A percentile compares a stretch with the other conserved stretches of the same genome.
These are phyloP conservation scores for Operophtera brumata DNA, from an alignment of 2,888 invertebrate species.

Conservation along the genomic window DNA sequence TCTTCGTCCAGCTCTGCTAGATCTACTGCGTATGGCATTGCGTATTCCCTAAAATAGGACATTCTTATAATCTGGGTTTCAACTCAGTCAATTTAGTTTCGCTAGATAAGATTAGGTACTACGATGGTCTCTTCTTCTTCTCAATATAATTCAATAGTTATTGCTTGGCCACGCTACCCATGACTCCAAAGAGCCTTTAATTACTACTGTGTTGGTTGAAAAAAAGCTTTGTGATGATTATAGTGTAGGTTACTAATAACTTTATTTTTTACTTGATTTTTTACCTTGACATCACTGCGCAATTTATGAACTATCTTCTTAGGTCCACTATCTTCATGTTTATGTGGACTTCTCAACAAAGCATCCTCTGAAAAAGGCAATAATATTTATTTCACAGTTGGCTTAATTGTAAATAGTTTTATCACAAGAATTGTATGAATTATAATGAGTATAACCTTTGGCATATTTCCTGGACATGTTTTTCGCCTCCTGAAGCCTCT, in stretches of 20 bases:
- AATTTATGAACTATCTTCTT: constrained; percentile 91
- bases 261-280: constrained; percentile 4
- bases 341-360: constrained; percentile 55
- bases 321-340: constrained; percentile 82
- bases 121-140: too few species aligned
- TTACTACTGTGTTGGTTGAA: too few species aligned
- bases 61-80: not conserved
- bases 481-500: constrained; percentile 91
- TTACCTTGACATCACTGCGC: constrained; percentile 89
- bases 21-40: constrained; percentile 80
- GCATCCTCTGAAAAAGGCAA: constrained; percentile 56
- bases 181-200: too few species aligned
- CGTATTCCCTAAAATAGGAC: constrained; percentile 73
- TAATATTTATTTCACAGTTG: not conserved
- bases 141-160: too few species aligned
- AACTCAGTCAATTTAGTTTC: not conserved
- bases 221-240: too few species aligned
- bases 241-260: too few species aligned
- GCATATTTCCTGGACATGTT: constrained; percentile 70
- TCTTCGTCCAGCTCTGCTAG: constrained; percentile 72
- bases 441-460: constrained; percentile 46
- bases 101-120: too few species aligned
- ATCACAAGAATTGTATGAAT: not conserved
- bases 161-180: too few species aligned
- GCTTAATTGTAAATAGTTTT: too few species aligned